A percentile compares a stretch with the other conserved stretches of the same genome.
These are phyloP conservation scores for Malacosoma neustria DNA, from an alignment of 2,888 invertebrate genomes.

Conservation along the genomic window DNA sequence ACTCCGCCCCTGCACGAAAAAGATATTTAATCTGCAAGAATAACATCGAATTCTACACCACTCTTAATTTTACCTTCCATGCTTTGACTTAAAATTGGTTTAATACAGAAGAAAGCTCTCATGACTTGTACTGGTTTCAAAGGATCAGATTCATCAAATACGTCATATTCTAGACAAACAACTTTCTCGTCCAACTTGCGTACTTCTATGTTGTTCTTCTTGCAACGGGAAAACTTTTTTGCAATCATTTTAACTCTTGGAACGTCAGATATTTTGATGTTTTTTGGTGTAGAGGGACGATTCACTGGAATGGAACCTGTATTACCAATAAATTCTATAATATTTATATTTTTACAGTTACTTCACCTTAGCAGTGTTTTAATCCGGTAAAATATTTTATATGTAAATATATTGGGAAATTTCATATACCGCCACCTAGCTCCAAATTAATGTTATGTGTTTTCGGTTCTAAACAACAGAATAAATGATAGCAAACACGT, in stretches of 20 bases:
- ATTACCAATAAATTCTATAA: too few species aligned
- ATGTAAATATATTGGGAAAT: too few species aligned
- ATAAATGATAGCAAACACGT: too few species aligned
- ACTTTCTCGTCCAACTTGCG: slow-evolving; percentile 50
- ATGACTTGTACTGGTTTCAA: slow-evolving; percentile 33
- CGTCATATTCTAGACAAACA: slow-evolving; percentile 56
- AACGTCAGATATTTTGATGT: slow-evolving; percentile 35
- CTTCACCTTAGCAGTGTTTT: too few species aligned
- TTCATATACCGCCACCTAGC: too few species aligned
- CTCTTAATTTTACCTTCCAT: slow-evolving; percentile 11
- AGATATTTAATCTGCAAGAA: too few species aligned
- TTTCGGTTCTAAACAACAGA: too few species aligned
- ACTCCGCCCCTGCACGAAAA: too few species aligned
- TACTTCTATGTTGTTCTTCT: slow-evolving; percentile 43
- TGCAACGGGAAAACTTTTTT: slow-evolving; percentile 45
- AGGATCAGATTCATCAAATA: slow-evolving; percentile 22
- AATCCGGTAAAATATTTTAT: too few species aligned
- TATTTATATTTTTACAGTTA: too few species aligned
- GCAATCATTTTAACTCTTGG: slow-evolving; percentile 51
- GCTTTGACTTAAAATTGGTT: slow-evolving; percentile 16
- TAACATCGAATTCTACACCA: too few species aligned
- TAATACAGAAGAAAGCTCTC: slow-evolving; percentile 51
- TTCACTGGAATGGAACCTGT: not conserved
- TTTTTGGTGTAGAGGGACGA: slow-evolving; percentile 10
- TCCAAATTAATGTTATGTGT: too few species aligned